These are phyloP conservation scores for Trogon melanurus DNA, from an alignment of 2,113 vertebrate genomes.

Conservation along the genomic window DNA sequence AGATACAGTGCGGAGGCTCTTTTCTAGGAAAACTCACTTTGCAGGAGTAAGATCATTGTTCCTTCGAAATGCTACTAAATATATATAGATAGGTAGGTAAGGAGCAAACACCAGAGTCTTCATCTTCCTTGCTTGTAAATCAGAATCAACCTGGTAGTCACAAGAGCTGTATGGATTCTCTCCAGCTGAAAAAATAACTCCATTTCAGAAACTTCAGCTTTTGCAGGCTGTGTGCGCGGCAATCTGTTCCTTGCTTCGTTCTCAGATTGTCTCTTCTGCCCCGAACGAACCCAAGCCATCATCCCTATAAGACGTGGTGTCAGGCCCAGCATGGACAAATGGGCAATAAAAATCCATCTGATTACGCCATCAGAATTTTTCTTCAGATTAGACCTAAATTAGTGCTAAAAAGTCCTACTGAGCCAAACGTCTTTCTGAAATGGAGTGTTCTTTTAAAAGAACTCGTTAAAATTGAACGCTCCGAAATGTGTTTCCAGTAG, in stretches of 20 bases:
- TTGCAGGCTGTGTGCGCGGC: neutral
- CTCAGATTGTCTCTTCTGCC: neutral
- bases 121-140: neutral
- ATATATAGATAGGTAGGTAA: neutral
- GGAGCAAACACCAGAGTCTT: neutral
- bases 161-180: neutral
- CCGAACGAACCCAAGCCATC: neutral
- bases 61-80: neutral
- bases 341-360: neutral
- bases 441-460: neutral
- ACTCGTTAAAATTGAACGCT: neutral
- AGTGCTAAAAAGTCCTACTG: neutral
- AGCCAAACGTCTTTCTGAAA: neutral
- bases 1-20: neutral
- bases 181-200: neutral
- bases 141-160: neutral
- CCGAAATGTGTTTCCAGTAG: neutral
- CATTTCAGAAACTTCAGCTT: neutral
- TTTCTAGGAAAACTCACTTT: conserved; percentile 12
- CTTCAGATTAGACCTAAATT: neutral
- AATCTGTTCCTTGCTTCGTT: neutral
- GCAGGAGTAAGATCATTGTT: neutral
- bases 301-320: neutral
- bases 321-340: neutral
- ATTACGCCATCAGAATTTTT: neutral